Conservation (phyloP, 2,888 invertebrate genomes). For the Lingula anatina region DNA sequence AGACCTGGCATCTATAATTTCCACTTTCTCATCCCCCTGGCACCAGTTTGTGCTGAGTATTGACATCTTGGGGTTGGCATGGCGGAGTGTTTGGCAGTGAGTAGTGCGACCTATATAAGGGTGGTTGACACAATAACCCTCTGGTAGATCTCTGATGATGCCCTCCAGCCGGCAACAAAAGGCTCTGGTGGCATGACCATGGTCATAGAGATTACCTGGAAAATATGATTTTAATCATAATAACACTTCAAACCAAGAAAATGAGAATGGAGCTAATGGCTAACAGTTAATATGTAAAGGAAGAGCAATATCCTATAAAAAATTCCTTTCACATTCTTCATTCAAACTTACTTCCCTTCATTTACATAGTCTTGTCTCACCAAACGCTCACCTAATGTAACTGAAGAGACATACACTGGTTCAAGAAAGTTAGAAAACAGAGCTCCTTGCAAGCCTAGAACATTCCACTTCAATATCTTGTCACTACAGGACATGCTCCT, state of each 20-base stretch:
- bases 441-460: constrained; percentile 44
- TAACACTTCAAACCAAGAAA: too few relatives aligned
- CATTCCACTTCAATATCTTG: constrained; percentile 44
- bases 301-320: too few relatives aligned
- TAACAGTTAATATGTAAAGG: too few relatives aligned
- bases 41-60: constrained; percentile 39
- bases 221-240: too few relatives aligned
- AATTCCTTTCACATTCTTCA: too few relatives aligned
- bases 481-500: constrained; percentile 42
- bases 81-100: constrained; percentile 10
- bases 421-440: constrained; percentile 28
- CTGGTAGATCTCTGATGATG: constrained; percentile 22
- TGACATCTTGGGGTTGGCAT: constrained; percentile 9
- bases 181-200: constrained; percentile 38
- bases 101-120: constrained; percentile 14
- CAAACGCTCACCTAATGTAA: constrained; percentile 33
- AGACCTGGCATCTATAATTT: constrained; percentile 26
- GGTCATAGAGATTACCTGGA: constrained; percentile 32
- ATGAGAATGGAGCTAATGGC: too few relatives aligned
- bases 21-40: constrained; percentile 26
- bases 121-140: constrained; percentile 26
- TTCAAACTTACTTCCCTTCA: too few relatives aligned
- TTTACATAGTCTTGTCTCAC: too few relatives aligned
- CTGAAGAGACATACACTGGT: constrained; percentile 36
- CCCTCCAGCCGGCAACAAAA: constrained; percentile 39